These are phyloP conservation scores for Tapirus terrestris DNA, from an alignment of 2,113 vertebrate genomes.

Conservation along the genomic window DNA sequence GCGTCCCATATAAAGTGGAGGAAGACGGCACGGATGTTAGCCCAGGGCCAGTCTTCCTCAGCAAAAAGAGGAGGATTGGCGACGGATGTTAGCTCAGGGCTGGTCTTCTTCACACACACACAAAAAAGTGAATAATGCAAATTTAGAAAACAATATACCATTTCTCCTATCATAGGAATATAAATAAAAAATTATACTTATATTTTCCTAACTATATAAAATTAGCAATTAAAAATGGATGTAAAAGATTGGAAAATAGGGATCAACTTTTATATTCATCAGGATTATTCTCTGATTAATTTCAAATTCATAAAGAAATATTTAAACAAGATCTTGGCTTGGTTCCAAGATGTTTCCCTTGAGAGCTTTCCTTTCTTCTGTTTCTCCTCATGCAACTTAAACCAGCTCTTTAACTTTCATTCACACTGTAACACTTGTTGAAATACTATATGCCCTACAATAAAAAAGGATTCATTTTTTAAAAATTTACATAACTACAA, in stretches of 20 bases:
- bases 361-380: background rate
- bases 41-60: too few relatives aligned
- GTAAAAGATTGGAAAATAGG: background rate
- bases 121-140: background rate
- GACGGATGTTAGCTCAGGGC: too few relatives aligned
- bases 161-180: background rate
- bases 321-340: background rate
- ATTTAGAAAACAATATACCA: background rate
- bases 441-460: background rate
- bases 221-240: background rate
- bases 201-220: background rate
- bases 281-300: background rate
- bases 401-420: background rate
- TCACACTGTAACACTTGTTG: background rate
- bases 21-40: too few relatives aligned
- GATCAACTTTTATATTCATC: background rate
- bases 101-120: too few relatives aligned
- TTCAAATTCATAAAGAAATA: background rate
- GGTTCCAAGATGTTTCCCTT: background rate
- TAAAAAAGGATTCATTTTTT: background rate
- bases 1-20: too few relatives aligned
- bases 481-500: background rate
- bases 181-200: background rate
- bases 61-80: too few relatives aligned
- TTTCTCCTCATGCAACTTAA: background rate